These are phyloP conservation scores for Romanogobio albipinnatus DNA, from an alignment of 2,113 vertebrate genomes.

Conservation along the genomic window DNA sequence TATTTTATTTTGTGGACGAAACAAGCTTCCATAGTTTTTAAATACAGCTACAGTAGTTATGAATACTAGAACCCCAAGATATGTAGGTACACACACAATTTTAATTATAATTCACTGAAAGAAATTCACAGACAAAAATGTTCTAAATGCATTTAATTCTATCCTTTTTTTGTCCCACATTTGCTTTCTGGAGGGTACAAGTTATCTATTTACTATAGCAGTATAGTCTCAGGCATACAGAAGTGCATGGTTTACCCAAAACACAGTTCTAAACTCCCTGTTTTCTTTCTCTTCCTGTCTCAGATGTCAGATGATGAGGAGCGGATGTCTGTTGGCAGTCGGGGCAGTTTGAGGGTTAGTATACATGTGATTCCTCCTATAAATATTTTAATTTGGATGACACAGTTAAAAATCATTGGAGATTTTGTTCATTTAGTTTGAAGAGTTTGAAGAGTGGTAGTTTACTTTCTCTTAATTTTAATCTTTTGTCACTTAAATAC, in stretches of 20 bases:
- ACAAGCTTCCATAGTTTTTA: not conserved
- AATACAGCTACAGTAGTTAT: not conserved
- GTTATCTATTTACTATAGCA: not conserved
- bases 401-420: not conserved
- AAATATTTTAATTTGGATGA: not conserved
- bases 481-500: not conserved
- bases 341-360: constrained; percentile 92
- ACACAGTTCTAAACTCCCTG: not conserved
- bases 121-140: not conserved
- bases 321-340: constrained; percentile 88
- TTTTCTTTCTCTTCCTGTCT: constrained; percentile 35
- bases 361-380: constrained; percentile 15
- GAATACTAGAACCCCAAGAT: not conserved
- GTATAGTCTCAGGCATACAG: not conserved
- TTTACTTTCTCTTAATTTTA: not conserved
- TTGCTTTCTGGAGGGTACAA: not conserved
- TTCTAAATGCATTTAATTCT: not conserved
- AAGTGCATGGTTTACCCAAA: not conserved
- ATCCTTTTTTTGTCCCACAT: not conserved
- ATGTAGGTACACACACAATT: not conserved
- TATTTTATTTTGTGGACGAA: no score
- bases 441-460: not conserved
- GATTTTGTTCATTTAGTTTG: no score
- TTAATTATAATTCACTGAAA: not conserved
- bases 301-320: constrained; percentile 93